Evolutionary conservation across 2,888 invertebrate species (phyloP).

Genomic region (Tanaodytes sp.): DNA sequence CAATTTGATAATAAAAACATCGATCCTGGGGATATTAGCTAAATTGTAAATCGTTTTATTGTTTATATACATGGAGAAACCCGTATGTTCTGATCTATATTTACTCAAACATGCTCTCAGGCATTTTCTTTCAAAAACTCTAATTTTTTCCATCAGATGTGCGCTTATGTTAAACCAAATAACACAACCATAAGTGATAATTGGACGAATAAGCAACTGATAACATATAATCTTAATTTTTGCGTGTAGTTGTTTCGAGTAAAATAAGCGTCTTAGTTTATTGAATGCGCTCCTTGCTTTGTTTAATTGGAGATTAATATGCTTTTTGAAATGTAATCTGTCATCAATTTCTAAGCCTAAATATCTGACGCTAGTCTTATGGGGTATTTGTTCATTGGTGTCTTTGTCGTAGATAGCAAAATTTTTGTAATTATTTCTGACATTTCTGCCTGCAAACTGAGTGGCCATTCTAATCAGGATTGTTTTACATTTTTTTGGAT

Average conservation of each 20-base stretch:
- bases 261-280: slow-evolving; percentile 12
- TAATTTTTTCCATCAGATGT: slow-evolving; percentile 15
- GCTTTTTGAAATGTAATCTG: not conserved
- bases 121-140: slow-evolving; percentile 16
- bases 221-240: slow-evolving; percentile 22
- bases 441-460: not conserved
- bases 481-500: slow-evolving; percentile 31
- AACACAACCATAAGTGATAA: slow-evolving; percentile 5
- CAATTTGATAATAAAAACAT: slow-evolving; percentile 3
- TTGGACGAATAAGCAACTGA: slow-evolving; percentile 12
- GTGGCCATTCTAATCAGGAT: slow-evolving; percentile 13
- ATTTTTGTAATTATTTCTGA: slow-evolving; percentile 1
- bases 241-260: slow-evolving; percentile 5
- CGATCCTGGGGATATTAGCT: not conserved
- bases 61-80: not conserved
- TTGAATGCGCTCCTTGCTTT: slow-evolving; percentile 13
- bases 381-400: not conserved
- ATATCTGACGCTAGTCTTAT: slow-evolving; percentile 8
- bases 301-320: slow-evolving; percentile 1
- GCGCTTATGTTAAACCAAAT: slow-evolving; percentile 20
- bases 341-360: slow-evolving; percentile 11
- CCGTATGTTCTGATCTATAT: slow-evolving; percentile 1
- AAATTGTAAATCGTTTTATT: slow-evolving; percentile 7
- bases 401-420: not conserved
- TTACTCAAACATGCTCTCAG: slow-evolving; percentile 13